Conservation (phyloP, 2,113 vertebrate species). For the Pristiophorus japonicus region DNA sequence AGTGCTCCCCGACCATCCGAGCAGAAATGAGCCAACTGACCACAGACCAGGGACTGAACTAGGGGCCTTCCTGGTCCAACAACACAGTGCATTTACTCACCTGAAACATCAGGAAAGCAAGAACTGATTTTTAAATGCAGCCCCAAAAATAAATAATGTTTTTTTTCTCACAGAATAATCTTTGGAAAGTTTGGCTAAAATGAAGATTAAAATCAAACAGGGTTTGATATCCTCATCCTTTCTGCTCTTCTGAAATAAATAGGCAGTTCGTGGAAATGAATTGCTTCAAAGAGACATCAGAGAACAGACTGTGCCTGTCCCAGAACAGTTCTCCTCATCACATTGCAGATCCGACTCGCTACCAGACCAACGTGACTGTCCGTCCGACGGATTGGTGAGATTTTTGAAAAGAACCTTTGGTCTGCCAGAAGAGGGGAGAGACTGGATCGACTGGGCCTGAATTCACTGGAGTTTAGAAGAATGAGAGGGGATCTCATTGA, state of each 20-base stretch:
- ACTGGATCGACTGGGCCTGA: no score
- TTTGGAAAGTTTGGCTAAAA: neutral
- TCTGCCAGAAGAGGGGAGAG: neutral
- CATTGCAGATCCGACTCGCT: neutral
- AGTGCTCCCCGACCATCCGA: neutral
- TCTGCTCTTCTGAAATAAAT: neutral
- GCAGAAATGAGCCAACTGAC: neutral
- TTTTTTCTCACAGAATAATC: neutral
- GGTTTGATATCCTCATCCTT: neutral
- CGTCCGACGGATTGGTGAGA: no score
- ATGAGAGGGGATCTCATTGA: no score
- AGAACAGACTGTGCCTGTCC: neutral
- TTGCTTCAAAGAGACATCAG: neutral
- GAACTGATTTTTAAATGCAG: neutral
- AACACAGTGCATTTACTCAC: neutral
- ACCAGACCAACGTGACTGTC: no score
- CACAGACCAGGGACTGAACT: neutral
- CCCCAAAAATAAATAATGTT: neutral
- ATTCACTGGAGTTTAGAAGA: no score
- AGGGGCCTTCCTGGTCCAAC: neutral
- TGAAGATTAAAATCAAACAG: neutral
- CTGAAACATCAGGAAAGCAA: neutral
- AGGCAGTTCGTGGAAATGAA: neutral
- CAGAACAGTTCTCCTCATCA: neutral
- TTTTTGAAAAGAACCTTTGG: neutral